Base-by-base conservation (phyloP, 2,113 vertebrate species). In the Motacilla tschutschensis region DNA sequence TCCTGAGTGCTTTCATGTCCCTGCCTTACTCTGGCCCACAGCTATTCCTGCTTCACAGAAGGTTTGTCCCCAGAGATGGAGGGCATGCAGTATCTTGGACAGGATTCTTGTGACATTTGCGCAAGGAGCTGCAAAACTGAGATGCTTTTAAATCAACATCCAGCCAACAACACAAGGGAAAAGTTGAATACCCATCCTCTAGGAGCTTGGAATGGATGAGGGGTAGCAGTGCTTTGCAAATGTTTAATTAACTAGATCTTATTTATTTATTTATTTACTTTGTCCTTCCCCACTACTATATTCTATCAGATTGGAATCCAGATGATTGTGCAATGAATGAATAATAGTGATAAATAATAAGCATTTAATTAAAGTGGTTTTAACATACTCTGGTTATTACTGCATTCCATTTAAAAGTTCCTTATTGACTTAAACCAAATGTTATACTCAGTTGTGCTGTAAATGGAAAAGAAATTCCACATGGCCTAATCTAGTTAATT, bases 391-490 rank as follows among this genome's bases (percentile, higher is more conserved):
- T 63, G 15, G 29, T 58, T 46, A 33, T 85, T 88, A 44, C 77
- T 85, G 53, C 55, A 38, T 83, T 91, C 74, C 5, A 8, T 60
- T 67, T 84, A 28, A 76, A 78, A 65, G 15, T 29, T 57, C 38
- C 28, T 84, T 51, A 20, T 40, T 83, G 53, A 51, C 59, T 70
- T 77, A 31, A 79, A 86, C 66, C 67, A 73, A 92, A 85, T 77
- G 74, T 59, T 90, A 14, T 5, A 31, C 44, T 71, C 47, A 11
- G 36, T 71, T 71, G 76, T 67, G 55, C 63, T 73, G 57, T 83
- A 67, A 87, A 88, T 64, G 80, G 64, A 33, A 17, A 87, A 73
- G 75, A 74, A 90, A 92, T 87, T 90, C 75, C 69, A 47, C 22
- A 38, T 36, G 43, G 62, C 74, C 70, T 79, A 17, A 62, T 59